Conservation (phyloP, 1,140 invertebrate species). For the Papilio dardanus region DNA sequence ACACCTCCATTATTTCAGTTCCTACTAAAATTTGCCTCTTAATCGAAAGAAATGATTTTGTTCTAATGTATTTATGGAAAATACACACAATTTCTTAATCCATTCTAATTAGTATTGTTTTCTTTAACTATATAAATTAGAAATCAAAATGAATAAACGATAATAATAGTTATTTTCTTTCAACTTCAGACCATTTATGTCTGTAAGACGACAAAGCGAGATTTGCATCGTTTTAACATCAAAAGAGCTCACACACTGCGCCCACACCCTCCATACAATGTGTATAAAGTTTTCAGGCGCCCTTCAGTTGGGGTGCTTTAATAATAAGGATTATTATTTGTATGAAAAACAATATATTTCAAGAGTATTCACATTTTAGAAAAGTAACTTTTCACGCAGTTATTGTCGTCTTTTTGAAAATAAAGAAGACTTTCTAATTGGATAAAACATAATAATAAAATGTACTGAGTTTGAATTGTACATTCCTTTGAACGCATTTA, state of each 20-base stretch:
- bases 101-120: neutral
- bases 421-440: too few relatives aligned
- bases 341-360: neutral
- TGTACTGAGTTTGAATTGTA: neutral
- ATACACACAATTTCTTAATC: too few relatives aligned
- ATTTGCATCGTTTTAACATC: constrained; percentile 21
- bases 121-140: neutral
- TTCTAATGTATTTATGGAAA: too few relatives aligned
- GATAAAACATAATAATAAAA: too few relatives aligned
- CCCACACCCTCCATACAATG: neutral
- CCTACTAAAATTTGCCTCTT: constrained; percentile 4
- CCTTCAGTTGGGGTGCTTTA: neutral
- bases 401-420: too few relatives aligned
- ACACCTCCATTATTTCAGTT: neutral
- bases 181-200: neutral
- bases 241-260: neutral
- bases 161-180: neutral
- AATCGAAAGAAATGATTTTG: too few relatives aligned
- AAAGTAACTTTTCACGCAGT: too few relatives aligned
- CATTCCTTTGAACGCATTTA: neutral
- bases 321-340: neutral
- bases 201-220: neutral
- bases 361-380: too few relatives aligned
- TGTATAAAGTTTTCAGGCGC: neutral
- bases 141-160: neutral